These are phyloP conservation scores for Parasteatoda lunata DNA, from an alignment of 2,888 invertebrate genomes.

Conservation along the genomic window DNA sequence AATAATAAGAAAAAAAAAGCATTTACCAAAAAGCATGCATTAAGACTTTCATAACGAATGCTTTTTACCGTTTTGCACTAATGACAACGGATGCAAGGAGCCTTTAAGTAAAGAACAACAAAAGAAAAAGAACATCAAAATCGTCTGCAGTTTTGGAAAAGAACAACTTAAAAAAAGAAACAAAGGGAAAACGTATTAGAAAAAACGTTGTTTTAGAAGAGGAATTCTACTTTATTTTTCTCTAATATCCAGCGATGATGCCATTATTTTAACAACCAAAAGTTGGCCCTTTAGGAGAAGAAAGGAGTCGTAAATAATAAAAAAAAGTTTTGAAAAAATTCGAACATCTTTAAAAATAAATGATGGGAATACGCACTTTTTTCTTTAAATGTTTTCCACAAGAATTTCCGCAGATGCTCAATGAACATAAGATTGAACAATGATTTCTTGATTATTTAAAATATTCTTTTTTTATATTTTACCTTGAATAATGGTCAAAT, in stretches of 20 bases:
- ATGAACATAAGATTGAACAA: constrained; percentile 23
- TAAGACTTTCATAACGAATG: constrained; percentile 43
- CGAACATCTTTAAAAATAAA: constrained; percentile 54
- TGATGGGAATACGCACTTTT: constrained; percentile 15
- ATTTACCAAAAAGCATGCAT: constrained; percentile 30
- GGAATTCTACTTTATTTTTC: constrained; percentile 46
- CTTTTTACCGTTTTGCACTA: constrained; percentile 20
- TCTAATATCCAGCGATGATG: constrained; percentile 51
- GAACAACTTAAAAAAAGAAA: constrained; percentile 7
- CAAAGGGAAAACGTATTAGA: background rate
- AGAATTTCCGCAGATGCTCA: constrained; percentile 46
- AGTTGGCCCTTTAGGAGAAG: constrained; percentile 11
- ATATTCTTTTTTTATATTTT: constrained; percentile 24
- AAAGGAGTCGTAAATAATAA: constrained; percentile 17
- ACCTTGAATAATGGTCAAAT: background rate
- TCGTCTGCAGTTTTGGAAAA: constrained; percentile 20
- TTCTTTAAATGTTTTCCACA: constrained; percentile 4
- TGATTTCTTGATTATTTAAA: constrained; percentile 6
- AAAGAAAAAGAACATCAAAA: constrained; percentile 9
- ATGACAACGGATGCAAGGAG: constrained; percentile 20
- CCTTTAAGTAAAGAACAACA: background rate
- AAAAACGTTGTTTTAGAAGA: background rate
- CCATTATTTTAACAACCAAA: constrained; percentile 60
- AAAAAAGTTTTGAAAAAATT: constrained; percentile 37
- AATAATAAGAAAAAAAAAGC: constrained; percentile 15